Evolutionary conservation across 2,113 vertebrate genomes (phyloP).

Genomic region (Tetrax tetrax): DNA sequence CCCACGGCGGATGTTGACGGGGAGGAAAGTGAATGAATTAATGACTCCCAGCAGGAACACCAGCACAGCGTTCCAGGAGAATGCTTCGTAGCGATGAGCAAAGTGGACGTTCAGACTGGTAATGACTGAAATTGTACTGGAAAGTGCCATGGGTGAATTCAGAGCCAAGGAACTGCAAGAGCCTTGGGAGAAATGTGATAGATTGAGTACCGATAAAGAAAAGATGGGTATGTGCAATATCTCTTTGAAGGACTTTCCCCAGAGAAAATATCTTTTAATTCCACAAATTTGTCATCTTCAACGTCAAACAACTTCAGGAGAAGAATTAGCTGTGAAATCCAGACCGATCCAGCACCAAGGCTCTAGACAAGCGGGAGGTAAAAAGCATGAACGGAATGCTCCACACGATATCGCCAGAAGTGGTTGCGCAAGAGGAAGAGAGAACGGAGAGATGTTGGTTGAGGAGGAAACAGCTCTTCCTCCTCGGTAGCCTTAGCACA

Average conservation of each 20-base stretch:
- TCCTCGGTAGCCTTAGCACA: too few relatives aligned
- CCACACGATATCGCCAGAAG: too few relatives aligned
- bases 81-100: background rate
- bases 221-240: background rate
- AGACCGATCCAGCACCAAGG: background rate
- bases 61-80: background rate
- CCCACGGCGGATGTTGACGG: background rate
- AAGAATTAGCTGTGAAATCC: background rate
- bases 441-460: too few relatives aligned
- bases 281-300: background rate
- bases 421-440: too few relatives aligned
- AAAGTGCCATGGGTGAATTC: background rate
- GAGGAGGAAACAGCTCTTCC: too few relatives aligned
- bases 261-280: background rate
- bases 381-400: background rate
- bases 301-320: background rate
- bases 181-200: background rate
- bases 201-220: background rate
- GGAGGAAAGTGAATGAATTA: background rate
- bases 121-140: background rate
- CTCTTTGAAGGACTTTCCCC: too few relatives aligned
- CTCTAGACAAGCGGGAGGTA: background rate
- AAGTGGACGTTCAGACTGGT: background rate
- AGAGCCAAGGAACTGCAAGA: background rate
- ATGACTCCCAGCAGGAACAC: background rate